Base-by-base conservation (phyloP, 2,888 invertebrate species). In the Pammene aurita region DNA sequence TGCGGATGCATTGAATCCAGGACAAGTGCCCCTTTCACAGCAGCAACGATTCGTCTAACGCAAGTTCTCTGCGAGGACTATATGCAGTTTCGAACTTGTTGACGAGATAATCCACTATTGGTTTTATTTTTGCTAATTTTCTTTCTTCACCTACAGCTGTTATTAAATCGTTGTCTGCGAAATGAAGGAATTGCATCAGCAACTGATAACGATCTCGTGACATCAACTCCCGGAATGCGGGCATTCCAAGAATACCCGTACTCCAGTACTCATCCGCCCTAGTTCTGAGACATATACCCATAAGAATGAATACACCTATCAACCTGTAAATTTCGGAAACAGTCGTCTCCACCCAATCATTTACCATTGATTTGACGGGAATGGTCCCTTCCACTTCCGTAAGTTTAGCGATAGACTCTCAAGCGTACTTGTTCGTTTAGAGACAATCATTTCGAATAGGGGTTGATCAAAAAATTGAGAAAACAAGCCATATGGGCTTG, bases 251-350 rank as follows among this genome's bases (percentile, higher is more conserved):
- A 7, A 48, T 9, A 48, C 16, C 48, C 0, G 16, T 48, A 14
- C 16, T 48, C 48, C 48, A 48, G 16, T 48, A 48, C 5, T 48
- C 48, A 7, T 16, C 16, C 16, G 16, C 48, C 16, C 48, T 14
- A 7, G 48, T 11, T 16, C 48, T 48, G 16, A 16, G 42, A 42
- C 42, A 42, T 42, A 42, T 42, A 42, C 42, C 42, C 42, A 46
- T 34, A 62, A 46, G 13, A 46, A 62, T 62, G 62, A 42, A 42
- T 42, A 42, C 42, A 42, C 42, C 42, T 42, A 42, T 42, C 52
- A 18, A 16, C 26, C 52, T 18, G 26, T 18, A 52, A 52, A 52
- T 16, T 26, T 52, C 18, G 26, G 52, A 18, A 52, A 26, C 52
- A 26, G 52, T 52, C 42, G 42, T 42, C 7, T 42, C 42, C 7